These are phyloP conservation scores for Alca torda DNA, from an alignment of 2,797 vertebrate species.

Conservation along the genomic window DNA sequence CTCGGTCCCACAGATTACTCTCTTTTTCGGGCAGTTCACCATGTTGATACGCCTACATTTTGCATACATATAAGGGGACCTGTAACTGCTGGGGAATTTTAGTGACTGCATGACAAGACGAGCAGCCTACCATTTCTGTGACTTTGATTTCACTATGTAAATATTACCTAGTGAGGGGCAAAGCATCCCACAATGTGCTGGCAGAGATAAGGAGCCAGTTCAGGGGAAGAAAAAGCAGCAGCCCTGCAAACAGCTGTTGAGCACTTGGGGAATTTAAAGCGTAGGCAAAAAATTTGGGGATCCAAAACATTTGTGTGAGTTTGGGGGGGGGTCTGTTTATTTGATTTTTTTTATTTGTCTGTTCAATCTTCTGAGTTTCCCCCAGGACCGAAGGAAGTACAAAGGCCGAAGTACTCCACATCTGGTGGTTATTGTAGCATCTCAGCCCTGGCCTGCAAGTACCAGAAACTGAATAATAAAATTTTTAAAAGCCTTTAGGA, in stretches of 20 bases:
- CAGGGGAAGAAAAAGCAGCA: background rate
- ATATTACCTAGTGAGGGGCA: background rate
- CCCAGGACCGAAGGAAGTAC: background rate
- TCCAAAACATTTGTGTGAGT: background rate
- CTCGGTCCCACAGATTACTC: background rate
- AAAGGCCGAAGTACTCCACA: background rate
- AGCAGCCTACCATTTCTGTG: background rate
- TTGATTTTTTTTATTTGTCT: background rate
- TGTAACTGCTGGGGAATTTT: background rate
- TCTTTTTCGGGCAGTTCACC: background rate
- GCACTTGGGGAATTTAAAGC: background rate
- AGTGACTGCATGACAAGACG: background rate
- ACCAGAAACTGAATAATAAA: background rate
- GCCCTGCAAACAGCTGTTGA: background rate
- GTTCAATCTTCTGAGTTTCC: background rate
- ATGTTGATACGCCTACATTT: background rate
- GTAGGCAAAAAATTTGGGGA: background rate
- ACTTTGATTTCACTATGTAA: constrained; percentile 23
- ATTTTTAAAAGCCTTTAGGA: background rate
- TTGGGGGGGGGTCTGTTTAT: background rate
- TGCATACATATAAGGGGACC: background rate
- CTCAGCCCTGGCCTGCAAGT: background rate
- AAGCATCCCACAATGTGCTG: background rate
- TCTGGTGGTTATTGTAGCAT: background rate
- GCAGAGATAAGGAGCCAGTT: background rate